Percentiles rank a stretch among this genome's conserved stretches.
phyloP scores from a whole-genome alignment of 2,888 invertebrate species.

The Odontocolon sp. region DNA sequence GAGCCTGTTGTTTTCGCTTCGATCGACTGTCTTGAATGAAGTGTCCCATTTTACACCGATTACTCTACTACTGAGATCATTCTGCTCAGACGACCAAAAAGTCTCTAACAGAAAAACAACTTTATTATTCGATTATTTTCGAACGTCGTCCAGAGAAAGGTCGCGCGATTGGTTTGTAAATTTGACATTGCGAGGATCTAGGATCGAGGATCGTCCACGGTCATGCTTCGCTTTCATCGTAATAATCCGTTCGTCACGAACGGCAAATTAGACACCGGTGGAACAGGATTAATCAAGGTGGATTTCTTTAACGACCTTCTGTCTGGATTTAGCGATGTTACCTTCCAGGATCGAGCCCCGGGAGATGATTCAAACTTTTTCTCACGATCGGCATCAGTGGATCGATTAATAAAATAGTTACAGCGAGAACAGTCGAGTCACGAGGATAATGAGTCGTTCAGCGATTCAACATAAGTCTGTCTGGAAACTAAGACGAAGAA shows the following conservation, averaged over 20 bases:
- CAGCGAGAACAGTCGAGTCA: constrained; percentile 15
- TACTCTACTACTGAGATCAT: no score
- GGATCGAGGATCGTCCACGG: constrained; percentile 1
- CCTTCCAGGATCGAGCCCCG: neutral
- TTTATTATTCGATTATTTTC: neutral
- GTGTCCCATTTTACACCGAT: no score
- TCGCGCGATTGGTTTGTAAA: neutral
- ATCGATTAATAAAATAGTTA: constrained; percentile 44
- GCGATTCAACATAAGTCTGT: neutral
- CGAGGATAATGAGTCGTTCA: constrained; percentile 10
- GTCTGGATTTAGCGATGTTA: neutral
- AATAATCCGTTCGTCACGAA: neutral
- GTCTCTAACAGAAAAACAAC: neutral
- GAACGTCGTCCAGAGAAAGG: neutral
- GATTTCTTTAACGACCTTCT: constrained; percentile 5
- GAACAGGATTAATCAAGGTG: constrained; percentile 28
- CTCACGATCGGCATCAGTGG: constrained; percentile 12
- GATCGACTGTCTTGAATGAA: no score
- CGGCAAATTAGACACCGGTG: neutral
- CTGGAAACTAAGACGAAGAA: neutral
- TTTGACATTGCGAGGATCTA: neutral
- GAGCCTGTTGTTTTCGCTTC: no score
- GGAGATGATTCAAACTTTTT: constrained; percentile 11
- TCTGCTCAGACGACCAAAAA: neutral
- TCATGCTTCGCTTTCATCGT: neutral